Evolutionary conservation across 30 jellyfish, hydroid and myxozoan species (phyloP).

Genomic region (Aurelia sp.): DNA sequence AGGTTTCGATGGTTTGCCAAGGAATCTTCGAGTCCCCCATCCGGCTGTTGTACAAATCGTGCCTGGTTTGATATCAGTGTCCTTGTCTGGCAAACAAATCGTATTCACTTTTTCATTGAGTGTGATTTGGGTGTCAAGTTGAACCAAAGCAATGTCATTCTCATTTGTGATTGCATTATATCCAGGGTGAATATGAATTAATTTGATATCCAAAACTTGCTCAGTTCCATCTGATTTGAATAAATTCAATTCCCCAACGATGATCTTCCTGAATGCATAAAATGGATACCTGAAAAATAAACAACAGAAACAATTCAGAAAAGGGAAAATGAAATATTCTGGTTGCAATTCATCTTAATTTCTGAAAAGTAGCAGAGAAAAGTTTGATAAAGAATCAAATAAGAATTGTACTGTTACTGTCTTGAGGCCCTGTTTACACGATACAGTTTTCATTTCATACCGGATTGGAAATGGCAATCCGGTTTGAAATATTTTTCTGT

Average conservation of each 20-base stretch:
- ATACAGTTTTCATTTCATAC: too few relatives aligned
- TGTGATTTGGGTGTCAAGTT: slow-evolving; percentile 36
- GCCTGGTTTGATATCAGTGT: slow-evolving; percentile 26
- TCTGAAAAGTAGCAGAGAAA: too few relatives aligned
- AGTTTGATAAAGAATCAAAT: too few relatives aligned
- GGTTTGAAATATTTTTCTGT: too few relatives aligned
- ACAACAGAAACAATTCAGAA: not conserved
- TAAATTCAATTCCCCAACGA: slow-evolving; percentile 77
- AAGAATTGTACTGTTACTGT: too few relatives aligned
- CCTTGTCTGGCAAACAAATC: slow-evolving; percentile 72
- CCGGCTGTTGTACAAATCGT: slow-evolving; percentile 88
- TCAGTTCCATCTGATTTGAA: slow-evolving; percentile 63
- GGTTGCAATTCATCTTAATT: too few relatives aligned
- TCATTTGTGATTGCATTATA: slow-evolving; percentile 77
- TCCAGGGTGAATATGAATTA: slow-evolving; percentile 80
- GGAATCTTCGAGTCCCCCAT: slow-evolving; percentile 90
- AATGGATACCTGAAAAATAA: slow-evolving; percentile 72
- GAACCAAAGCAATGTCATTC: slow-evolving; percentile 86
- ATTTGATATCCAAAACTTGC: slow-evolving; percentile 43
- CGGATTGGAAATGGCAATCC: too few relatives aligned
- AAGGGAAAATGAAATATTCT: too few relatives aligned
- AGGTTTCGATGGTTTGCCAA: slow-evolving; percentile 81
- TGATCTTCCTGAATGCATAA: slow-evolving; percentile 57
- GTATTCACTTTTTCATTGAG: slow-evolving; percentile 65
- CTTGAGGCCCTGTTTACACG: too few relatives aligned